phyloP scores from a whole-genome alignment of 1,140 invertebrate species.

The Brachionus koreanus region DNA sequence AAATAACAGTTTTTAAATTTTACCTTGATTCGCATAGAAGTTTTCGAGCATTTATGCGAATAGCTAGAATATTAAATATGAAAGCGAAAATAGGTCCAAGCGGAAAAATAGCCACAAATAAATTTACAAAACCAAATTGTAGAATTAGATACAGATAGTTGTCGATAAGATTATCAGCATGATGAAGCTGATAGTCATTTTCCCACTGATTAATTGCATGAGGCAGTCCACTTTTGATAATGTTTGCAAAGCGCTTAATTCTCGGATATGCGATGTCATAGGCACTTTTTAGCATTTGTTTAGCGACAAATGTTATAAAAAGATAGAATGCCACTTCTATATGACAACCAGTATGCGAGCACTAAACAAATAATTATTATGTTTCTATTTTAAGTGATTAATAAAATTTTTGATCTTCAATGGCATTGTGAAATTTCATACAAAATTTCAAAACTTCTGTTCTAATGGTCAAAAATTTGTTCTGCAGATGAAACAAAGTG shows the following conservation, averaged over 20 bases:
- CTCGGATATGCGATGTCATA: constrained; percentile 67
- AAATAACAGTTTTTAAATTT: neutral
- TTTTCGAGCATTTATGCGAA: constrained; percentile 75
- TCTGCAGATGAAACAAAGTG: no score
- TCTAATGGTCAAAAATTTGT: no score
- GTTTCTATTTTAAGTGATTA: no score
- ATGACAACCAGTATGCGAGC: constrained; percentile 74
- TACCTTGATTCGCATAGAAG: constrained; percentile 66
- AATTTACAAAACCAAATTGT: constrained; percentile 35
- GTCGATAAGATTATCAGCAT: neutral
- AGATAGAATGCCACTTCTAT: constrained; percentile 77
- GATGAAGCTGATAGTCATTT: constrained; percentile 35
- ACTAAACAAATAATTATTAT: constrained; percentile 59
- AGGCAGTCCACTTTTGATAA: constrained; percentile 30
- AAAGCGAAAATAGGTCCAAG: constrained; percentile 75
- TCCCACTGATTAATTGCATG: constrained; percentile 39
- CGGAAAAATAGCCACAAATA: constrained; percentile 60
- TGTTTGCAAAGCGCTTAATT: constrained; percentile 14
- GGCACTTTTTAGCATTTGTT: constrained; percentile 74
- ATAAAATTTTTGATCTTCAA: no score
- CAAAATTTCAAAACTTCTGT: no score
- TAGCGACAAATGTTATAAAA: constrained; percentile 78
- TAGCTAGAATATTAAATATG: constrained; percentile 77
- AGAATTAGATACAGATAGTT: constrained; percentile 22
- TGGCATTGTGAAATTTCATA: no score